Base-by-base conservation (phyloP, 2,888 invertebrate species). In the Folsomia manolachei region DNA sequence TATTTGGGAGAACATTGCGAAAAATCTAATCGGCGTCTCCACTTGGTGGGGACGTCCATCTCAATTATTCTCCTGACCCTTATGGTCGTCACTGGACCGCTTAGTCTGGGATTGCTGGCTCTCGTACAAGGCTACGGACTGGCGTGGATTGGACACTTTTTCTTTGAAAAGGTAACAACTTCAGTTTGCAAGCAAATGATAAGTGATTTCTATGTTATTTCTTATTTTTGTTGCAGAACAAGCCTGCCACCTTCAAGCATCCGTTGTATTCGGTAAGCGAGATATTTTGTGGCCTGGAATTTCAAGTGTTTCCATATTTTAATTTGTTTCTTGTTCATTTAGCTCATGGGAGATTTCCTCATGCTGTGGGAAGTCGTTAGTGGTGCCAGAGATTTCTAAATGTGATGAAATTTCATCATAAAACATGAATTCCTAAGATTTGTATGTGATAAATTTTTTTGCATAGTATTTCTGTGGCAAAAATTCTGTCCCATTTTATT, bases 1-100 rank as follows among this genome's bases (percentile, higher is more conserved):
- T 80, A 80, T 60, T 60, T 80, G 67, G 80, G 80, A 11, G 80
- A 80, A 64, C 80, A 80, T 69, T 75, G 76, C 53, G 62, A 80
- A 25, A 61, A 27, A 56, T 69, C 56, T 1, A 77, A 76, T 64
- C 65, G 80, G 24, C 52, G 80, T 26, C 71, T 80, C 23, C 78
- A 80, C 70, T 25, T 80, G 7, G 67, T 80, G n/a, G 76, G 71
- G 0, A 78, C 78, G 0, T 78, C 80, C 0, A 75, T 75, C 71
- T 73, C 75, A 0, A 0, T 78, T 0, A 1, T 70, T 14, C 68
- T 80, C 9, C 14, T 71, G 0, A 0, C 63, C 2, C 21, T 68
- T n/a, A 70, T 71, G 0, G 0, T 74, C 21, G 14, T 74, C 18
- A 72, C 74, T 19, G 72, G 73, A 19, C 70, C 51, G 9, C 69